Percentiles rank a stretch among this genome's conserved stretches.
Evolutionary conservation across 1,140 invertebrate genomes (phyloP).

Genomic region (Drosophila auraria): DNA sequence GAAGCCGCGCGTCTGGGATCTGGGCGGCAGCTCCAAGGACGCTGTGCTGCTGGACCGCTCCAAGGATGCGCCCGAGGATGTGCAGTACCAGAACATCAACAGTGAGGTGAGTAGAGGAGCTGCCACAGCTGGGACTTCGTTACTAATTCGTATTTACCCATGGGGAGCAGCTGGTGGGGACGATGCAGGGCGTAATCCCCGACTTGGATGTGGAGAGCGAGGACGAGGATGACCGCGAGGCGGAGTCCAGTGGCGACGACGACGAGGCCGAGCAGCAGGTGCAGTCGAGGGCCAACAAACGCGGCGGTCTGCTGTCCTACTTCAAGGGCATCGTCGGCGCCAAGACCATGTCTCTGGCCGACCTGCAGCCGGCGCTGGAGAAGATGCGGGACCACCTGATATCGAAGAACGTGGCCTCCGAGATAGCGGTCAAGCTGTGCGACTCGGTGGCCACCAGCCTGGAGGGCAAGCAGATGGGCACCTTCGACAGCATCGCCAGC

Average conservation of each 20-base stretch:
- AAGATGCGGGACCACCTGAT: constrained; percentile 99
- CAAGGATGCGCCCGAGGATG: constrained; percentile 90
- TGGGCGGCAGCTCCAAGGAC: constrained; percentile 92
- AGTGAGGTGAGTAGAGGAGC: constrained; percentile 86
- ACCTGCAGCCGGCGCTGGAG: constrained; percentile 95
- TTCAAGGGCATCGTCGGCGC: constrained; percentile 95
- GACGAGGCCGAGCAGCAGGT: constrained; percentile 18
- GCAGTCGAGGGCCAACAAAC: constrained; percentile 83
- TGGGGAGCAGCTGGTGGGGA: constrained; percentile 90
- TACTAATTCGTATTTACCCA: neutral
- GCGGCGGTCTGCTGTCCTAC: constrained; percentile 90
- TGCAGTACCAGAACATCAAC: constrained; percentile 85
- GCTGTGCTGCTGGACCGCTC: constrained; percentile 93
- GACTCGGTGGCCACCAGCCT: constrained; percentile 97
- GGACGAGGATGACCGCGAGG: constrained; percentile 84
- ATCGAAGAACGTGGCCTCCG: constrained; percentile 98
- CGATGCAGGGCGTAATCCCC: constrained; percentile 92
- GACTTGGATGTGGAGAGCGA: constrained; percentile 88
- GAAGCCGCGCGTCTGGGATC: constrained; percentile 95
- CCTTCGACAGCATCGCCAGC: constrained; percentile 95
- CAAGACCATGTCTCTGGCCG: constrained; percentile 90
- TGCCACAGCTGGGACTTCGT: too few relatives aligned
- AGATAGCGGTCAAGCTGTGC: constrained; percentile 97
- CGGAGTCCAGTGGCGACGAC: constrained; percentile 59
- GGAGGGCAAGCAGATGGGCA: constrained; percentile 96